phyloP scores from a whole-genome alignment of 2,888 invertebrate species.

The Tenthredo mesomela region DNA sequence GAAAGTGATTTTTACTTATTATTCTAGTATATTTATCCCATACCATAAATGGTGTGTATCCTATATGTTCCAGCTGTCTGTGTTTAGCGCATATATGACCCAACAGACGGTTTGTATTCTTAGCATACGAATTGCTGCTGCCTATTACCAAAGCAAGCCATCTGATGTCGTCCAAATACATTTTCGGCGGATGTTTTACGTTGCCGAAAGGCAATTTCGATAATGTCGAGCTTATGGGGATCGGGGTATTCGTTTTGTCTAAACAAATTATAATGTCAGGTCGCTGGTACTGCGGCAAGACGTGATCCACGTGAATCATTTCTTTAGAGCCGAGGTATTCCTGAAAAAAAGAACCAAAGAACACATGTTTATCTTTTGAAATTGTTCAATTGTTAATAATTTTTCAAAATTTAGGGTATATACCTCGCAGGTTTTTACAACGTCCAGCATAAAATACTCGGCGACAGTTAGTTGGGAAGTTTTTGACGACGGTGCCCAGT shows the following conservation, averaged over 20 bases:
- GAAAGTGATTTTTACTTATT: background rate
- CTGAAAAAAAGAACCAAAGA: slow-evolving; percentile 57
- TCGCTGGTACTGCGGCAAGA: slow-evolving; percentile 85
- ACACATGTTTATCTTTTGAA: background rate
- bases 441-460: slow-evolving; percentile 22
- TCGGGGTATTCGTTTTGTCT: slow-evolving; percentile 78
- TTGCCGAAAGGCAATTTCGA: slow-evolving; percentile 18
- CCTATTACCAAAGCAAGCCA: slow-evolving; percentile 29
- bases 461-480: background rate
- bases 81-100: slow-evolving; percentile 24
- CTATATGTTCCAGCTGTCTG: slow-evolving; percentile 64
- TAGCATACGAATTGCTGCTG: background rate
- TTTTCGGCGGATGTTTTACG: slow-evolving; percentile 28
- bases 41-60: slow-evolving; percentile 82
- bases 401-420: background rate
- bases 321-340: slow-evolving; percentile 79
- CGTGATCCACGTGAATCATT: slow-evolving; percentile 80
- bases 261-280: slow-evolving; percentile 84
- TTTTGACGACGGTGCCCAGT: background rate
- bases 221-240: slow-evolving; percentile 64
- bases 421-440: slow-evolving; percentile 31
- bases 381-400: background rate
- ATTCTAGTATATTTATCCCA: slow-evolving; percentile 60
- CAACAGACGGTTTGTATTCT: background rate
- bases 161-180: background rate